phyloP scores from a whole-genome alignment of 2,113 vertebrate species.

The Urocolius indicus region DNA sequence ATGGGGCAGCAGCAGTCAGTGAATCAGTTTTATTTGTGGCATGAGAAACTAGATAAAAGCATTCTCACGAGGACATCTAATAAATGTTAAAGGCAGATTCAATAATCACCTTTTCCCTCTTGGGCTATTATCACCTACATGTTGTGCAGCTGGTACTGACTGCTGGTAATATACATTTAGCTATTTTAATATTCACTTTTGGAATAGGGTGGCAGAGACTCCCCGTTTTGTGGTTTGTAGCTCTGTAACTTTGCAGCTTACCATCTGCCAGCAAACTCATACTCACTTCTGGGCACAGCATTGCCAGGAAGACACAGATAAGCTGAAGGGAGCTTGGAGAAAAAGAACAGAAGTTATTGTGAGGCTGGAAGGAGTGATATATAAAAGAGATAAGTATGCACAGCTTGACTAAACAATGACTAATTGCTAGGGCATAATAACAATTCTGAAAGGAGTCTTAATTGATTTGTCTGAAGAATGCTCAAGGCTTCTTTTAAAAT shows the following conservation, averaged over 20 bases:
- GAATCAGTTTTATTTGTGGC: conserved; percentile 15
- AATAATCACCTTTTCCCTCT: background rate
- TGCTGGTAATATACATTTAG: background rate
- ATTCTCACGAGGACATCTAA: conserved; percentile 12
- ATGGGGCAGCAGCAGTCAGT: conserved; percentile 32
- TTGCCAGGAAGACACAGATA: background rate
- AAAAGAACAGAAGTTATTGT: conserved; percentile 31
- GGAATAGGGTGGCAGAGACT: background rate
- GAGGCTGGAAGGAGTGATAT: conserved; percentile 16
- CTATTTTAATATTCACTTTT: conserved; percentile 18
- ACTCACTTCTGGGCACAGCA: background rate
- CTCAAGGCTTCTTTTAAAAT: conserved; percentile 32
- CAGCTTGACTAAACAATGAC: conserved; percentile 48
- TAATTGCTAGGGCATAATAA: conserved; percentile 47
- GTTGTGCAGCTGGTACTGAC: background rate
- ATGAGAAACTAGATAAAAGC: conserved; percentile 24
- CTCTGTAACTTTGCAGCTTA: background rate
- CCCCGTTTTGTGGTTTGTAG: background rate
- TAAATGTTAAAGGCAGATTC: background rate
- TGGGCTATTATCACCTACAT: background rate
- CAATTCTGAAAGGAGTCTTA: conserved; percentile 48
- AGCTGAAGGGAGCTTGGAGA: background rate
- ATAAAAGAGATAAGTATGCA: conserved; percentile 49
- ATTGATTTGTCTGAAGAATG: conserved; percentile 58
- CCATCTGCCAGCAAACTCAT: background rate